Evolutionary conservation across 2,888 invertebrate genomes (phyloP).

Genomic region (Chamaedrilus cognettii): DNA sequence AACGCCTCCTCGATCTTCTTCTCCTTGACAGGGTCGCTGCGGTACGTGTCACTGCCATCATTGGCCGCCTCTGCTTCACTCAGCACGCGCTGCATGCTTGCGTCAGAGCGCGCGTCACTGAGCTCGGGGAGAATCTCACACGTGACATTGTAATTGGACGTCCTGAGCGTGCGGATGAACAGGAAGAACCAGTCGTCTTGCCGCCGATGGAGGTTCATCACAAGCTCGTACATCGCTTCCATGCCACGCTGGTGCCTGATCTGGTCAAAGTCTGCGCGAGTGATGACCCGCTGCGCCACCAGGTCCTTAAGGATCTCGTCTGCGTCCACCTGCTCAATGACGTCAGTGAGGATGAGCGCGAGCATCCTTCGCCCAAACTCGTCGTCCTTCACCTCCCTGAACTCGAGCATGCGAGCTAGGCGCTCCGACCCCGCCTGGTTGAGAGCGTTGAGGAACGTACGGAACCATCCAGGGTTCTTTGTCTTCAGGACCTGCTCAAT

Average conservation of each 20-base stretch:
- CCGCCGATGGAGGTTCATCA: neutral
- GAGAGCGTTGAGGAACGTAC: slow-evolving; percentile 7
- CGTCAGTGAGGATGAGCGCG: neutral
- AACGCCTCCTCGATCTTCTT: neutral
- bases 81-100: neutral
- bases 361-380: slow-evolving; percentile 6
- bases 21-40: neutral
- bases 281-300: neutral
- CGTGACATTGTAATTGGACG: neutral
- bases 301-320: slow-evolving; percentile 1
- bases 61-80: neutral
- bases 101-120: neutral
- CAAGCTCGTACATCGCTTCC: neutral
- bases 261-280: neutral
- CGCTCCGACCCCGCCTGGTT: neutral
- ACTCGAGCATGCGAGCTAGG: slow-evolving; percentile 7
- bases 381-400: slow-evolving; percentile 7
- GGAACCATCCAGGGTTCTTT: slow-evolving; percentile 13
- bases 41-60: too few species aligned
- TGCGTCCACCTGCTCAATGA: neutral
- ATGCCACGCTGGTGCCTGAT: neutral
- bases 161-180: slow-evolving; percentile 7
- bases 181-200: slow-evolving; percentile 9
- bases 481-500: slow-evolving; percentile 5
- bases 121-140: neutral